Evolutionary conservation across 1,140 invertebrate species (phyloP).

Genomic region (Scylla paramamosain): DNA sequence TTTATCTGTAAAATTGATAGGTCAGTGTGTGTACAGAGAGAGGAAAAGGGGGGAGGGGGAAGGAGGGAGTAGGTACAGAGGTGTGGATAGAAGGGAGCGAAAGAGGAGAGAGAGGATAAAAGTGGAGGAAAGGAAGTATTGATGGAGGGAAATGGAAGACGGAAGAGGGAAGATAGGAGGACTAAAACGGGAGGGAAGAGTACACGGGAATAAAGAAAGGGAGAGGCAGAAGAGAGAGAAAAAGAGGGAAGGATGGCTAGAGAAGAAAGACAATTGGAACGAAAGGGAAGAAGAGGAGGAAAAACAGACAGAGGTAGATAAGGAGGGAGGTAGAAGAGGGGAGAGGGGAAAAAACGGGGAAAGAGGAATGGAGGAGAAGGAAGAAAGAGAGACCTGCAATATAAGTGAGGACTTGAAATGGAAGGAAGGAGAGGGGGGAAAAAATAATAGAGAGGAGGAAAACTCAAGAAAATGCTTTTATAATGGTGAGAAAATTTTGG

Average conservation of each 20-base stretch:
- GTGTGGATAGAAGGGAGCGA: background rate
- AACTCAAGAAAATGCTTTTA: background rate
- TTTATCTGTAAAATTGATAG: slow-evolving; percentile 7
- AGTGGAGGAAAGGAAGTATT: background rate
- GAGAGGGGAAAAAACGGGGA: too few relatives aligned
- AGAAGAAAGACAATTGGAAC: too few relatives aligned
- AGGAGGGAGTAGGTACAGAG: background rate
- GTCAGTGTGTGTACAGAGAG: background rate
- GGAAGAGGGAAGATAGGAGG: too few relatives aligned
- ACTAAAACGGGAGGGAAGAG: too few relatives aligned
- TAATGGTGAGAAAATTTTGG: background rate
- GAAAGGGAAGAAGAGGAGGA: too few relatives aligned
- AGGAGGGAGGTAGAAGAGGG: too few relatives aligned
- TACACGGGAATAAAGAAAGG: background rate
- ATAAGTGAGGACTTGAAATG: background rate
- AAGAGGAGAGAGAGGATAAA: background rate
- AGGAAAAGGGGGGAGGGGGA: background rate
- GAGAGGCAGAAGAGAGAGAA: background rate
- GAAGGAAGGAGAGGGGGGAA: background rate
- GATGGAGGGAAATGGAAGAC: too few relatives aligned
- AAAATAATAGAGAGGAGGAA: background rate
- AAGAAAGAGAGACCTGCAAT: too few relatives aligned
- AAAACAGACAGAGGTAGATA: too few relatives aligned
- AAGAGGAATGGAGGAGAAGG: too few relatives aligned
- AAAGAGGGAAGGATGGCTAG: too few relatives aligned